Evolutionary conservation across 1,140 invertebrate genomes (phyloP).

Genomic region (Cotesia typhae): DNA sequence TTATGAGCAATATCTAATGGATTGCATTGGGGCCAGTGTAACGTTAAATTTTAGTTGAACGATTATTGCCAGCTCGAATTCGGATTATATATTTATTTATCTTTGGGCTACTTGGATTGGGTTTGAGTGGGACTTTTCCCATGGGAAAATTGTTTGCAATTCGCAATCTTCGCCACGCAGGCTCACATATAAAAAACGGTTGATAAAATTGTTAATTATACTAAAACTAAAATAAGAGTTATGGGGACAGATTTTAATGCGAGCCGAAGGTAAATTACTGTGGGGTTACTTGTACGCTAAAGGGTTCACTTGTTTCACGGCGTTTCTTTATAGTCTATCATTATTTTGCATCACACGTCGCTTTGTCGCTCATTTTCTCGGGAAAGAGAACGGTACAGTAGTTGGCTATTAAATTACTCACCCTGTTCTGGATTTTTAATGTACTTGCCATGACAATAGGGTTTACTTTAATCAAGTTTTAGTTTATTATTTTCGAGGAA

Average conservation of each 20-base stretch:
- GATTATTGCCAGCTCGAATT: slow-evolving; percentile 56
- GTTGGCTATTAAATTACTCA: no score
- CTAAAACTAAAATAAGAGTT: no score
- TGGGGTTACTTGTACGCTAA: slow-evolving; percentile 39
- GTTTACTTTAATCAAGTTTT: no score
- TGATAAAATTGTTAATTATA: not conserved
- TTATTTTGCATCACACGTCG: not conserved
- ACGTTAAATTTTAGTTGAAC: slow-evolving; percentile 66
- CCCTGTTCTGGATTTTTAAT: no score
- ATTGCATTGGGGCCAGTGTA: slow-evolving; percentile 60
- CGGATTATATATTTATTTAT: no score
- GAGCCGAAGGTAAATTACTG: slow-evolving; percentile 41
- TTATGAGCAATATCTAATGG: slow-evolving; percentile 67
- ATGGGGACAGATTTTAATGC: no score
- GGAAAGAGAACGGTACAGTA: not conserved
- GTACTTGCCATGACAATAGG: no score
- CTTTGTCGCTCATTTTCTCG: slow-evolving; percentile 11
- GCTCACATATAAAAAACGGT: slow-evolving; percentile 47
- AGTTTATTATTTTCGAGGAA: no score
- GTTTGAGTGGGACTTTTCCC: not conserved
- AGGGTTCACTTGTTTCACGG: slow-evolving; percentile 28
- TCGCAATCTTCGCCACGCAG: no score
- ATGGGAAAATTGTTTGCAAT: slow-evolving; percentile 5
- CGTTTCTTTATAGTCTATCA: not conserved
- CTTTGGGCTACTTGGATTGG: not conserved